Evolutionary conservation across 2,113 vertebrate genomes (phyloP).

Genomic region (Syngnathoides biaculeatus): DNA sequence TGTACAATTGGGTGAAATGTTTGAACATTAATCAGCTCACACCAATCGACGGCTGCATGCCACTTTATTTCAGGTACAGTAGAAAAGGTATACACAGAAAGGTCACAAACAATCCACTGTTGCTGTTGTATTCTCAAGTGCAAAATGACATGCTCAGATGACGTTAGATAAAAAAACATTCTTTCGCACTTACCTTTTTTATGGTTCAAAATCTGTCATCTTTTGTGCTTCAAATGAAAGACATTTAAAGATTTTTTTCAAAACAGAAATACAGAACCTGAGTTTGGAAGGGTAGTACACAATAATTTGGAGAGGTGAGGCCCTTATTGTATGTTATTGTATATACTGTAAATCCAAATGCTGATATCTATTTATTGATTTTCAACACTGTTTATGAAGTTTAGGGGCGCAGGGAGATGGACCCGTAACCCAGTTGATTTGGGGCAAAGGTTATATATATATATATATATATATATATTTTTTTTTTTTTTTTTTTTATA

Average conservation of each 20-base stretch:
- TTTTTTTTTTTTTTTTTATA: too few relatives aligned
- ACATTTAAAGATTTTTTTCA: too few relatives aligned
- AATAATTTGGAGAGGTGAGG: neutral
- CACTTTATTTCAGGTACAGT: constrained; percentile 57
- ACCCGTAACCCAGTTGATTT: too few relatives aligned
- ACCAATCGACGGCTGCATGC: constrained; percentile 27
- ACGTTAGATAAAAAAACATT: neutral
- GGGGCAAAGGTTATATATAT: too few relatives aligned
- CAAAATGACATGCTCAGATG: neutral
- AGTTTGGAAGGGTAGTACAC: neutral
- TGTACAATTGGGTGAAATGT: constrained; percentile 58
- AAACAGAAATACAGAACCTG: neutral
- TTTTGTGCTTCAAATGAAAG: neutral
- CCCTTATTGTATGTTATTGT: neutral
- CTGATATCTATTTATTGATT: too few relatives aligned
- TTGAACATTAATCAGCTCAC: constrained; percentile 62
- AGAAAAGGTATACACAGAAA: constrained; percentile 28
- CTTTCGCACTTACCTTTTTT: neutral
- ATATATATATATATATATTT: too few relatives aligned
- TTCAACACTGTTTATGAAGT: too few relatives aligned
- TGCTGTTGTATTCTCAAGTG: neutral
- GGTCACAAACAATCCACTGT: neutral
- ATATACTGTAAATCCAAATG: neutral
- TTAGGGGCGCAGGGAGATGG: too few relatives aligned
- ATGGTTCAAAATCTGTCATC: neutral